These are phyloP conservation scores for Hirudo medicinalis DNA, from an alignment of 1,140 invertebrate genomes.

Conservation along the genomic window DNA sequence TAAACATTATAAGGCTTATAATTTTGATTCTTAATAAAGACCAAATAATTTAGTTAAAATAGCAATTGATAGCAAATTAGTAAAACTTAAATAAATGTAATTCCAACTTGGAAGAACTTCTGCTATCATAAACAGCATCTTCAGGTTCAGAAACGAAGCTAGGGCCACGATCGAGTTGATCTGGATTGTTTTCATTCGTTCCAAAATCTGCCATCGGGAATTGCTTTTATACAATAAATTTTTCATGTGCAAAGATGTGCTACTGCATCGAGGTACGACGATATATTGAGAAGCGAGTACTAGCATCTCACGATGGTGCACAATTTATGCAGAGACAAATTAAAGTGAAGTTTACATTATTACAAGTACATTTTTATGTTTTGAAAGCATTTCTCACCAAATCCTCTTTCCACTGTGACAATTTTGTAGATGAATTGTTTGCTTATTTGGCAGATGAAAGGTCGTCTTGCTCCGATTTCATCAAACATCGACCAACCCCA, in stretches of 20 bases:
- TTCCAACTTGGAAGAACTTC: constrained; percentile 10
- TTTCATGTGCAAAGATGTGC: no score
- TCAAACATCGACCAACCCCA: constrained; percentile 23
- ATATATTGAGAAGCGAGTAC: no score
- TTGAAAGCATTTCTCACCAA: constrained; percentile 26
- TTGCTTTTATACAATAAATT: no score
- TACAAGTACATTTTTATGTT: neutral
- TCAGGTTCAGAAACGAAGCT: constrained; percentile 72
- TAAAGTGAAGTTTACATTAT: no score
- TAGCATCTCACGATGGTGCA: no score
- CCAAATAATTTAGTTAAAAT: no score
- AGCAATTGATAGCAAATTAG: no score
- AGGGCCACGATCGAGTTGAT: constrained; percentile 68
- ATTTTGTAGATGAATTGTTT: constrained; percentile 30
- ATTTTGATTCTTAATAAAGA: no score
- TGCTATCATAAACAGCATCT: constrained; percentile 41
- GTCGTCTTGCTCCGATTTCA: constrained; percentile 23
- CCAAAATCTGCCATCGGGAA: constrained; percentile 56
- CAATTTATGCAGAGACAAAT: no score
- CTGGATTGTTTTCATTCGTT: constrained; percentile 56
- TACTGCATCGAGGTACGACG: no score
- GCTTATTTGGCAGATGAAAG: constrained; percentile 78
- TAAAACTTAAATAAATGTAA: no score
- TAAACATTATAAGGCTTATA: no score
- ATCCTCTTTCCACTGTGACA: constrained; percentile 29